Conservation (phyloP, 2,113 vertebrate species). For the Hippocampus zosterae region DNA sequence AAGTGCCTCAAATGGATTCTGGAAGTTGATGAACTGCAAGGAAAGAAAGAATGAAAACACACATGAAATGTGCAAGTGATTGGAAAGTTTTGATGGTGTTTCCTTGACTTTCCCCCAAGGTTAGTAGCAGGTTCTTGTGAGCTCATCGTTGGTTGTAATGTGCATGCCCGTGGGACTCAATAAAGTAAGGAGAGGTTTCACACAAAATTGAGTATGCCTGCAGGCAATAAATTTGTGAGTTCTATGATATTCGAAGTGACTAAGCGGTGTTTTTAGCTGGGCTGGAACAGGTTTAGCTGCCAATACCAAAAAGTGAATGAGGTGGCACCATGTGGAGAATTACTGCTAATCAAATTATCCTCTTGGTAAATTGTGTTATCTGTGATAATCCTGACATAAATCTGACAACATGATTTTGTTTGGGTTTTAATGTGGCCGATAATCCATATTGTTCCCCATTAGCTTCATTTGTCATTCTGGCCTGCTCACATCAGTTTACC, state of each 20-base stretch:
- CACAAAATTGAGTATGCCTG: neutral
- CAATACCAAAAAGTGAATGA: neutral
- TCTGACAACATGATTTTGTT: too few species aligned
- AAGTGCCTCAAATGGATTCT: neutral
- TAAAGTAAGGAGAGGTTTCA: neutral
- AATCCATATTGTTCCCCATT: neutral
- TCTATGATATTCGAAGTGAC: neutral
- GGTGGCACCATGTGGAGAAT: neutral
- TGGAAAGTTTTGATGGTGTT: slow-evolving; percentile 2
- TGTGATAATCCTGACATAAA: neutral
- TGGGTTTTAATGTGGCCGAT: neutral
- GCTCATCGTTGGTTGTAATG: slow-evolving; percentile 1
- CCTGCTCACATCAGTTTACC: neutral
- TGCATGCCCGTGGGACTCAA: neutral
- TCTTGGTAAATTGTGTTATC: neutral
- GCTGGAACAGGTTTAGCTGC: neutral
- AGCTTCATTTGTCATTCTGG: neutral
- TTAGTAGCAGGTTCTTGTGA: slow-evolving; percentile 18
- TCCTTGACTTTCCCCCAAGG: slow-evolving; percentile 12
- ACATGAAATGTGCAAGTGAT: neutral
- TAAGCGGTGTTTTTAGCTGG: neutral
- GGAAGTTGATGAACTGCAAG: slow-evolving; percentile 8
- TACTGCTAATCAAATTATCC: neutral
- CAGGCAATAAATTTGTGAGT: neutral
- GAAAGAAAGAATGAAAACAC: neutral